Evolutionary conservation across 1,140 invertebrate species (phyloP).

Genomic region (Achroia grisella): DNA sequence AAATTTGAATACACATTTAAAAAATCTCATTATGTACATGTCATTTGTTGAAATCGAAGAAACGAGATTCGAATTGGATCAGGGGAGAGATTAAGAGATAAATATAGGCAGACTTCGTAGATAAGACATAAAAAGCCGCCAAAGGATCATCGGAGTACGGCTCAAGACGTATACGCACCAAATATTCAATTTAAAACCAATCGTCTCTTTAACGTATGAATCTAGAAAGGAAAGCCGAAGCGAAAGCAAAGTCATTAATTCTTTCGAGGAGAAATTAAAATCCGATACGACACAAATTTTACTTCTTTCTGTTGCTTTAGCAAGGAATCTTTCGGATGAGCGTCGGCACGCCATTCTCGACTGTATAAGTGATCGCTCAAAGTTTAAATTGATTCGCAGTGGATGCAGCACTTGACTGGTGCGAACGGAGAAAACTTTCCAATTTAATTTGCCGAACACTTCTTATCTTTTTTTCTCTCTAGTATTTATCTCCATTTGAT

Average conservation of each 20-base stretch:
- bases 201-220: constrained; percentile 51
- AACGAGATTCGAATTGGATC: no score
- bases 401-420: constrained; percentile 14
- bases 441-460: constrained; percentile 66
- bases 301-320: constrained; percentile 21
- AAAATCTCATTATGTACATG: no score
- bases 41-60: no score
- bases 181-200: constrained; percentile 27
- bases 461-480: constrained; percentile 58
- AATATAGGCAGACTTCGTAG: no score
- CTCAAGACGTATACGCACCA: background rate
- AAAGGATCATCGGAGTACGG: no score
- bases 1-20: no score
- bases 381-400: constrained; percentile 9
- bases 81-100: no score
- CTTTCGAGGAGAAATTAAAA: constrained; percentile 62
- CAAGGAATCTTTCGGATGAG: constrained; percentile 13
- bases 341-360: constrained; percentile 3
- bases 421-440: constrained; percentile 41
- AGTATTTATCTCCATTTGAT: constrained; percentile 63
- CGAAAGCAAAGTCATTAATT: constrained; percentile 65
- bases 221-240: constrained; percentile 24
- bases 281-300: constrained; percentile 68
- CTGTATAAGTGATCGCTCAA: background rate
- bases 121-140: no score